These are phyloP conservation scores for Biston stratarius DNA, from an alignment of 2,888 invertebrate genomes.

Conservation along the genomic window DNA sequence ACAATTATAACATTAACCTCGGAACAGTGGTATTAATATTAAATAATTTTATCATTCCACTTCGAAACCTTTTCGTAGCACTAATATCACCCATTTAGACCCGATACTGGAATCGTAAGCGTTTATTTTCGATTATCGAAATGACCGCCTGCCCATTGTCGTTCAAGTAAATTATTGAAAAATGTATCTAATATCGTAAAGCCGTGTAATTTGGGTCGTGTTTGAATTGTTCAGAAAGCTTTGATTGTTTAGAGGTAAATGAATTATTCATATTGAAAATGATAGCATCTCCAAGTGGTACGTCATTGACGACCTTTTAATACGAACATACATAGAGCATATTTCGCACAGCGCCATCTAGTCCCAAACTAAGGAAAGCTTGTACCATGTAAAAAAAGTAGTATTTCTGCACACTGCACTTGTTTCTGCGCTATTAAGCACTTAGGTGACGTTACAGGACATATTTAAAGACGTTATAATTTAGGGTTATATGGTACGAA, in stretches of 20 bases:
- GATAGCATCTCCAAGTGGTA: neutral
- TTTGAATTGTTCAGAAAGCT: conserved; percentile 22
- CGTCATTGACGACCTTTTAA: conserved; percentile 1
- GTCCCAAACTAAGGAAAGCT: no score
- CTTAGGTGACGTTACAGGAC: no score
- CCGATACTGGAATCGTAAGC: conserved; percentile 34
- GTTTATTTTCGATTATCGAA: conserved; percentile 42
- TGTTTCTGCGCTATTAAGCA: no score
- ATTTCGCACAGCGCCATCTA: no score
- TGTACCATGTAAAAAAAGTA: no score
- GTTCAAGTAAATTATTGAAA: conserved; percentile 20
- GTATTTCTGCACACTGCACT: no score
- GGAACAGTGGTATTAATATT: neutral
- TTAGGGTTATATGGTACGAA: no score
- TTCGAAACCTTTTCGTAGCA: conserved; percentile 21
- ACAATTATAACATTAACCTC: neutral
- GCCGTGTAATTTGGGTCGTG: conserved; percentile 17
- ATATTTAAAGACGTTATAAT: no score
- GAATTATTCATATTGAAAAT: conserved; percentile 10
- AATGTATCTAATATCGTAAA: conserved; percentile 19
- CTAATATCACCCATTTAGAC: conserved; percentile 37
- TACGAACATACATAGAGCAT: no score
- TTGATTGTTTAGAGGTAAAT: conserved; percentile 15
- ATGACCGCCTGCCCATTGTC: conserved; percentile 24
- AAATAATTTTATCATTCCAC: neutral